Evolutionary conservation across 2,888 invertebrate genomes (phyloP), one percentile per base, ranked within the genome.

Genomic region (Cerceris ruficornis): DNA sequence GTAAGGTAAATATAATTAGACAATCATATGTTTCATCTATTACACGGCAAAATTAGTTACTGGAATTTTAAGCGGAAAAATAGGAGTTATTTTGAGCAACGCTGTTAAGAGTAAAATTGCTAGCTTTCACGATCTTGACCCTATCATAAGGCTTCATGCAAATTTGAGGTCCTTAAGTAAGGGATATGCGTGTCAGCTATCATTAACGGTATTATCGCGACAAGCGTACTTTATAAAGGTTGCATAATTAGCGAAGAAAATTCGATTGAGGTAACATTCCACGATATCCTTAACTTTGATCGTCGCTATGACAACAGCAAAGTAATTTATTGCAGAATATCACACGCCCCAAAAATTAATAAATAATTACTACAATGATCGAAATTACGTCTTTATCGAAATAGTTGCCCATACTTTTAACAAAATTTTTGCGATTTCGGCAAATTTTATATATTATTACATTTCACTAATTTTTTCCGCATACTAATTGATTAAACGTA

Each of bases 161-260:
- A 61, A 61, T 61, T 61, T 43, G 46, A 15, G 7, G 17, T 60
- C n/a, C 15, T 42, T 11, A 13, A n/a, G 6, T 9, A 43, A 11
- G 60, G 13, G 13, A 60, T 42, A 13, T 9, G 14, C 60, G 41
- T 41, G 46, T 43, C 14, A 14, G 46, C n/a, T 61, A 14, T 43
- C 60, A 11, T 61, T 61, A 61, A 43, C 60, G 11, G 46, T 14
- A 61, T 61, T 61, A 46, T 46, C 60, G 46, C 60, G 13, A n/a
- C 50, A 11, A 50, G 50, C 46, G 8, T 43, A 8, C 14, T 7
- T 14, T 15, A 15, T 9, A 14, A 61, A 61, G 60, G 46, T 61
- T 43, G 17, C 60, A 46, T 61, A 61, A 61, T 61, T 61, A 43
- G 46, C 13, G 15, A 14, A 43, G 43, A 50, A 11, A 50, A n/a